phyloP scores from a whole-genome alignment of 1,140 invertebrate species.

The Dreissena rostriformis region DNA sequence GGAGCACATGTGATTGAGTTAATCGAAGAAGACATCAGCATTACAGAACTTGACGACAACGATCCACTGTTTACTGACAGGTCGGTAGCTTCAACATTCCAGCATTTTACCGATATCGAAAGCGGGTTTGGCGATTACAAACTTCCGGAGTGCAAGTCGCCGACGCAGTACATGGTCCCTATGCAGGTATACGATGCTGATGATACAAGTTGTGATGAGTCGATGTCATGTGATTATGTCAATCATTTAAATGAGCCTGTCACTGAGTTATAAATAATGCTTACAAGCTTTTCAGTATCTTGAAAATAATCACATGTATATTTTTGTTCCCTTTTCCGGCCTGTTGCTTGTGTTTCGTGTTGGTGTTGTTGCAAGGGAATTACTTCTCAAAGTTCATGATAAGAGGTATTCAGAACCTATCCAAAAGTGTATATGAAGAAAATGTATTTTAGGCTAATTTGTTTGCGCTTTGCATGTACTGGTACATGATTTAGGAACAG shows the following conservation, averaged over 20 bases:
- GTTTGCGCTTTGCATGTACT: too few relatives aligned
- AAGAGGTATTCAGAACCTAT: too few relatives aligned
- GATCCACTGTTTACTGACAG: constrained; percentile 34
- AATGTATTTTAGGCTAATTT: too few relatives aligned
- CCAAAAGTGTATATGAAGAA: too few relatives aligned
- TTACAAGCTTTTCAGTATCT: not conserved
- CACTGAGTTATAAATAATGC: constrained; percentile 31
- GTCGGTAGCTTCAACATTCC: constrained; percentile 11
- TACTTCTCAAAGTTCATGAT: not conserved
- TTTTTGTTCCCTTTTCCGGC: not conserved
- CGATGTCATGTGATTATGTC: constrained; percentile 18
- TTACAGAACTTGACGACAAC: constrained; percentile 39
- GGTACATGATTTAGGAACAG: too few relatives aligned
- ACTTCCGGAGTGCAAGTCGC: constrained; percentile 30
- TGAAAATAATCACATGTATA: not conserved
- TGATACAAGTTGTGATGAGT: constrained; percentile 58
- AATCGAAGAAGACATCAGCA: constrained; percentile 52
- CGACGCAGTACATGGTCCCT: constrained; percentile 44
- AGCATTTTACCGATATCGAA: constrained; percentile 32
- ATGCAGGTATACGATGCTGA: constrained; percentile 49
- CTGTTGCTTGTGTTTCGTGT: not conserved
- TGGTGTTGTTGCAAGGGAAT: not conserved
- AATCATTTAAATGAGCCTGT: constrained; percentile 28
- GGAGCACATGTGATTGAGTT: constrained; percentile 47
- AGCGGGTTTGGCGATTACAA: constrained; percentile 33